These are phyloP conservation scores for Seriola aureovittata DNA, from an alignment of 2,113 vertebrate species.

Conservation along the genomic window DNA sequence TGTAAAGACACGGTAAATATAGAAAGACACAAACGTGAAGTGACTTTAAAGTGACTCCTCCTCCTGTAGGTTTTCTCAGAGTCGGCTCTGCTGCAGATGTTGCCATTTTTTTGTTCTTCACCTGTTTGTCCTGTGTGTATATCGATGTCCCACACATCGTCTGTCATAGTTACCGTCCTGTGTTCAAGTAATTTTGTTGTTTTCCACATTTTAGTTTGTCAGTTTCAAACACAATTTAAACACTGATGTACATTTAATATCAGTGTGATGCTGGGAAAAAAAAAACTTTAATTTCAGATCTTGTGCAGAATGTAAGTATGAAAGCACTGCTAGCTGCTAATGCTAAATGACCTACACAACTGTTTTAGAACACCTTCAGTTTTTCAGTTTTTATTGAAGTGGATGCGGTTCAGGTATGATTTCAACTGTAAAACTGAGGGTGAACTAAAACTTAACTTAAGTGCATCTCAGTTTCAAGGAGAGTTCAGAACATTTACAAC, in stretches of 20 bases:
- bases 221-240: constrained; percentile 1
- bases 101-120: constrained; percentile 58
- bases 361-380: too few relatives aligned
- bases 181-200: constrained; percentile 35
- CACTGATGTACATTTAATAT: neutral
- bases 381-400: too few relatives aligned
- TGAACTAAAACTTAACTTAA: neutral
- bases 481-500: neutral
- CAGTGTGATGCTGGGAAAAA: neutral
- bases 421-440: neutral
- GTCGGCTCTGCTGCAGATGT: constrained; percentile 49
- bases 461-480: neutral
- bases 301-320: constrained; percentile 22
- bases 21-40: constrained; percentile 46
- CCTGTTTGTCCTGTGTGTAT: constrained; percentile 47
- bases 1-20: neutral
- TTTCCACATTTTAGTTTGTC: constrained; percentile 10
- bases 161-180: constrained; percentile 42
- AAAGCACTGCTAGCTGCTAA: neutral
- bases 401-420: neutral
- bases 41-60: constrained; percentile 64
- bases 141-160: constrained; percentile 43
- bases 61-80: constrained; percentile 43
- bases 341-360: neutral
- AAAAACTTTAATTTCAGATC: constrained; percentile 2